These are phyloP conservation scores for Pomacea maculata DNA, from an alignment of 1,140 invertebrate species.

Conservation along the genomic window DNA sequence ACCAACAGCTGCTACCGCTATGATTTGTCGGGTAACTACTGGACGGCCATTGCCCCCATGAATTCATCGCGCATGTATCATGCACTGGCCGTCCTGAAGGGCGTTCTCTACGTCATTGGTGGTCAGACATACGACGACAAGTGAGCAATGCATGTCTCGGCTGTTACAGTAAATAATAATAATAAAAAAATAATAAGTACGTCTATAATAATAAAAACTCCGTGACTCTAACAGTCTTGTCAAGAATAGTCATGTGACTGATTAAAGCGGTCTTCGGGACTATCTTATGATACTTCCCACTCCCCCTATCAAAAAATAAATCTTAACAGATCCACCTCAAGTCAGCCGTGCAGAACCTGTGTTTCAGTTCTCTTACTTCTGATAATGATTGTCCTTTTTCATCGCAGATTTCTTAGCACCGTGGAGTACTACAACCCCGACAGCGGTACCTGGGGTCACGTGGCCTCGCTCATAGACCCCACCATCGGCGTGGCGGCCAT, in stretches of 20 bases:
- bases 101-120: slow-evolving; percentile 38
- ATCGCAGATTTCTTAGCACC: slow-evolving; percentile 24
- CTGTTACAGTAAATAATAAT: not conserved
- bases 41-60: slow-evolving; percentile 34
- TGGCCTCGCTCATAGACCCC: slow-evolving; percentile 27
- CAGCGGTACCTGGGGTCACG: slow-evolving; percentile 32
- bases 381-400: not conserved
- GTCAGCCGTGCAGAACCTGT: too few relatives aligned
- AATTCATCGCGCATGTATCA: slow-evolving; percentile 36
- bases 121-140: slow-evolving; percentile 16
- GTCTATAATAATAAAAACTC: not conserved
- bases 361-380: too few relatives aligned
- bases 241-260: too few relatives aligned
- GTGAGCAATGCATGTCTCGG: not conserved
- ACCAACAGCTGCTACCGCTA: slow-evolving; percentile 42
- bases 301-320: too few relatives aligned
- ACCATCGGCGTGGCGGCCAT: slow-evolving; percentile 34
- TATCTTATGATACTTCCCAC: too few relatives aligned
- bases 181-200: not conserved
- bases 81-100: slow-evolving; percentile 30
- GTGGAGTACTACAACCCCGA: slow-evolving; percentile 43
- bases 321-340: too few relatives aligned
- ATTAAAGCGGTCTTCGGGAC: too few relatives aligned
- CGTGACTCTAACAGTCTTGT: too few relatives aligned
- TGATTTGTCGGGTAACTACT: slow-evolving; percentile 26